Base-by-base conservation (phyloP, 2,113 vertebrate species). In the Tor tambroides region DNA sequence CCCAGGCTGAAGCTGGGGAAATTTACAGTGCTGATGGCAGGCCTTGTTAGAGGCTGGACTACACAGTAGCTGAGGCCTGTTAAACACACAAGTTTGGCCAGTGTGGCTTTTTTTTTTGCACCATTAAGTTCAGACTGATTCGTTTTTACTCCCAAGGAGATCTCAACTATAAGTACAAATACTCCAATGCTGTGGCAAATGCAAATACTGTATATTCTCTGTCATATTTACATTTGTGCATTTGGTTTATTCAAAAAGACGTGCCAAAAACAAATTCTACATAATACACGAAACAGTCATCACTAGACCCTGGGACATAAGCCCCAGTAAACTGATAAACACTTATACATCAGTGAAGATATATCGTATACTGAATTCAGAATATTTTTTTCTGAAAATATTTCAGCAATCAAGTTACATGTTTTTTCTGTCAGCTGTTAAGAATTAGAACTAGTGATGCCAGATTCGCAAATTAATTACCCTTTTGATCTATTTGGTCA, bases 31-130 rank as follows among this genome's bases (percentile, higher is more conserved):
- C 76, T 89, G 85, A 93, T 87, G 91, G 77, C 86, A 89, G 90
- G 63, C 46, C 90, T 92, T 89, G 87, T 92, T 94, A 91, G 0
- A 0, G 76, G 49, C 92, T 87, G 86, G 84, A 72, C 87, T 69
- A 83, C 89, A 88, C 91, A 92, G 90, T 90, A 92, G 81, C 91
- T 91, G 87, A 90, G 46, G 72, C 72, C 35, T 85, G 56, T 78
- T 69, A 82, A 85, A 85, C 74, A 86, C 51, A 84, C 51, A 38
- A 77, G 26, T 80, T 79, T 82, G 12, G 69, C 77, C 21, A 43
- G 14, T 67, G 9, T 30, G 7, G 14, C 2, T 87, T 17, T 14
- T 49, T 54, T 49, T 23, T 8, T n/a, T 59, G 28, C 76, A 80
- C 4, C 79, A 28, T 75, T 49, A 75, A 46, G 19, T 63, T 82